Base-by-base conservation (phyloP, 2,113 vertebrate species). In the Centropristis striata region DNA sequence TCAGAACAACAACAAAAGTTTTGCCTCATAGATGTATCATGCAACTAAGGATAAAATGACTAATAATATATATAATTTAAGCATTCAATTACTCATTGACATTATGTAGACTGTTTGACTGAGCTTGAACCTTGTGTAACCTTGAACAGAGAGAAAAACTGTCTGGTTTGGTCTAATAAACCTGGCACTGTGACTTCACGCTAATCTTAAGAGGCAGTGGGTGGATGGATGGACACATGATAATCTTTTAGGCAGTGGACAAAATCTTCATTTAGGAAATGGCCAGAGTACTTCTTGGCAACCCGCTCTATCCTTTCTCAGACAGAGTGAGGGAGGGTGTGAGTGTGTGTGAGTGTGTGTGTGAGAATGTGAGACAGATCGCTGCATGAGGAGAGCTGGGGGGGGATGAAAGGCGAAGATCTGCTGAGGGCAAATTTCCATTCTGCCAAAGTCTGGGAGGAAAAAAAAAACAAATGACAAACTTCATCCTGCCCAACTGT, bases 381-480 rank as follows among this genome's bases (percentile, higher is more conserved):
- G 36, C 64, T 59, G 65, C 36, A 61, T 36, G 15, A 65, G 27
- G 36, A 59, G 32, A 60, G 74, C 53, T 63, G n/a, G 6, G 18
- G 44, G n/a, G 58, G 66, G 64, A 7, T 44, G 54, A 51, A 59
- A 61, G 47, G 50, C 66, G 67, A 64, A 75, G 70, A 72, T 85
- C 71, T 75, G 78, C 71, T 76, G 18, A 72, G 67, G 71, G 51
- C 59, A 86, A 51, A 96, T 90, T 75, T 96, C 94, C 90, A 95
- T 91, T 78, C 94, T 95, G 59, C 95, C 81, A 96, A 91, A 84
- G 83, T 88, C 91, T 96, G 95, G 96, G 95, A 90, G 94, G 96
- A 16, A 63, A 39, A 61, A 86, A 90, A 96, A 96, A 83, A 93
- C 86, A 96, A 95, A 87, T 78, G 86, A 78, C 85, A 84, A 74